Conservation (phyloP, 2,888 invertebrate genomes). For the Cantharis lateralis region DNA sequence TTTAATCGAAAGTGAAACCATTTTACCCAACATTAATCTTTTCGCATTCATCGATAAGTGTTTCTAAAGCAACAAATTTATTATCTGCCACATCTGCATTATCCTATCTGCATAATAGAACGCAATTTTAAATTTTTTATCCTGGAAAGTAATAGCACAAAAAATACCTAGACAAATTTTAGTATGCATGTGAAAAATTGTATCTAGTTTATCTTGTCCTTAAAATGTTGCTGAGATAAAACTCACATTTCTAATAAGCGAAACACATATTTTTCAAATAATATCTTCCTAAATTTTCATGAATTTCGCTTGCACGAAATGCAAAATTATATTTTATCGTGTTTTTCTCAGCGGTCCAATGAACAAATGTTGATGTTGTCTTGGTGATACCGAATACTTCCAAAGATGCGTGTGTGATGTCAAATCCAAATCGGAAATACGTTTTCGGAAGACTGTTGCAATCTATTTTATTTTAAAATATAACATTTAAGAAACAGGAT, state of each 20-base stretch:
- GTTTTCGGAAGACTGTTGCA: constrained; percentile 21
- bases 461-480: constrained; percentile 9
- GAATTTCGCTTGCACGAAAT: constrained; percentile 9
- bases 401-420: constrained; percentile 29
- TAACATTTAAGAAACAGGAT: background rate
- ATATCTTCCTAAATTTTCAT: constrained; percentile 7
- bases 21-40: background rate
- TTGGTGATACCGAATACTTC: constrained; percentile 28
- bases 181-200: background rate
- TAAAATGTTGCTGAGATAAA: background rate
- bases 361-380: constrained; percentile 28
- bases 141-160: background rate
- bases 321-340: constrained; percentile 33
- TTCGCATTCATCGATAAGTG: background rate
- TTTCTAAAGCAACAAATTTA: background rate
- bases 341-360: constrained; percentile 22
- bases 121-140: background rate
- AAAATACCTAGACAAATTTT: background rate
- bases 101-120: background rate
- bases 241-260: constrained; percentile 1
- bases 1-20: background rate
- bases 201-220: background rate
- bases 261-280: constrained; percentile 7
- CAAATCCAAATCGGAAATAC: constrained; percentile 18
- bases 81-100: background rate